Percentiles rank a stretch among this genome's conserved stretches.
These are phyloP conservation scores for Meloidogyne chitwoodi DNA, from an alignment of 1,140 invertebrate genomes.

Conservation along the genomic window DNA sequence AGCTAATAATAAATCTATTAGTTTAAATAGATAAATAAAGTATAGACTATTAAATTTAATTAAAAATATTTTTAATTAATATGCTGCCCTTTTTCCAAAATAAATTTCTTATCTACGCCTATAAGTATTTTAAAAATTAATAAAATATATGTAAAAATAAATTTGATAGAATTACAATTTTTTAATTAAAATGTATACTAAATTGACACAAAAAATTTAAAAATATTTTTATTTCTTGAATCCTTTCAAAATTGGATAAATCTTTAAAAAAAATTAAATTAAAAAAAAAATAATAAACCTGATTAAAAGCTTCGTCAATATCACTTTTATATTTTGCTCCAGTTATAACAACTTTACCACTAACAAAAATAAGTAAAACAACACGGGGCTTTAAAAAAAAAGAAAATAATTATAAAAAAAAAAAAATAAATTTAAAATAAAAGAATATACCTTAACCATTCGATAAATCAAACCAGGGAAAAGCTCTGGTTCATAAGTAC, in stretches of 20 bases:
- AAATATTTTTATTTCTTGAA: slow-evolving; percentile 86
- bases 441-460: slow-evolving; percentile 76
- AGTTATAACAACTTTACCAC: slow-evolving; percentile 62
- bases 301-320: slow-evolving; percentile 99
- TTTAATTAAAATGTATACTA: too few relatives aligned
- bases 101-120: too few relatives aligned
- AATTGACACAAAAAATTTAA: too few relatives aligned
- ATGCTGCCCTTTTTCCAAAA: too few relatives aligned
- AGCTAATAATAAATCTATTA: too few relatives aligned
- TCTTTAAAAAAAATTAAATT: slow-evolving; percentile 8
- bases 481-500: slow-evolving; percentile 71
- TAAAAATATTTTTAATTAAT: too few relatives aligned
- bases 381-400: slow-evolving; percentile 72
- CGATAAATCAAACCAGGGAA: slow-evolving; percentile 98
- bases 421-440: background rate
- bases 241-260: slow-evolving; percentile 97
- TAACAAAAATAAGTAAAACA: slow-evolving; percentile 72
- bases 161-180: too few relatives aligned
- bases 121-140: background rate
- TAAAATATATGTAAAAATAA: background rate
- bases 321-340: slow-evolving; percentile 95
- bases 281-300: slow-evolving; percentile 84
- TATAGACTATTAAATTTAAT: too few relatives aligned
- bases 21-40: too few relatives aligned
- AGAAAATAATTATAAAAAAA: background rate